Evolutionary conservation across 2,888 invertebrate species (phyloP).

Genomic region (Adelphocoris suturalis): DNA sequence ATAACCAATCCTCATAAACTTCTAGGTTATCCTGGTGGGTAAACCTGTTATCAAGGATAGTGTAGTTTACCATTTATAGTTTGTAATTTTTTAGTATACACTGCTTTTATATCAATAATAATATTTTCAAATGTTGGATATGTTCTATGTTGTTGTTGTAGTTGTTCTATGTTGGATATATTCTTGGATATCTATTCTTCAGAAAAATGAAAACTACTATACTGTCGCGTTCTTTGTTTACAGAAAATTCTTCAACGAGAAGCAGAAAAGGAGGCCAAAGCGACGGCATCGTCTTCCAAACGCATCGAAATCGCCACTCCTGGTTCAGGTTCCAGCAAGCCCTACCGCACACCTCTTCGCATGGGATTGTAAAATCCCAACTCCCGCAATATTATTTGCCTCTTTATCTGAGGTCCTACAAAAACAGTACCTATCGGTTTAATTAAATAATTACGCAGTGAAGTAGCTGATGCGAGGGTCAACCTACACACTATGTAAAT

Average conservation of each 20-base stretch:
- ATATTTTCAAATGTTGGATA: no score
- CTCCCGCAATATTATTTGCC: background rate
- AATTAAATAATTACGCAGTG: background rate
- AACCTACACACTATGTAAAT: background rate
- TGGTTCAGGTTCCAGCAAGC: conserved; percentile 83
- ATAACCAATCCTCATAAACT: no score
- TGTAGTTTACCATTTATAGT: no score
- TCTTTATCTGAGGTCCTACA: background rate
- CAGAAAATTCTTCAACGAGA: conserved; percentile 67
- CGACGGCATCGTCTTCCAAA: conserved; percentile 63
- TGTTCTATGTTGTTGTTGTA: no score
- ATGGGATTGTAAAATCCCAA: conserved; percentile 82
- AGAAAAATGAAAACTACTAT: no score
- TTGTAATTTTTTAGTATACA: no score
- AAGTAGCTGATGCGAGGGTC: background rate
- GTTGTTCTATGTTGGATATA: no score
- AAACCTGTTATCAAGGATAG: no score
- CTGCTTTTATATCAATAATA: no score
- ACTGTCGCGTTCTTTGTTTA: no score
- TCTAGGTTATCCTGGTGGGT: no score
- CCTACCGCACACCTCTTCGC: conserved; percentile 86
- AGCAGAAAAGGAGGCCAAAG: conserved; percentile 63
- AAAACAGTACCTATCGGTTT: background rate
- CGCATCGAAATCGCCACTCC: conserved; percentile 90
- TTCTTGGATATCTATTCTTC: no score